Conservation (phyloP, 2,797 vertebrate genomes). For the Telmatherina bonti region DNA sequence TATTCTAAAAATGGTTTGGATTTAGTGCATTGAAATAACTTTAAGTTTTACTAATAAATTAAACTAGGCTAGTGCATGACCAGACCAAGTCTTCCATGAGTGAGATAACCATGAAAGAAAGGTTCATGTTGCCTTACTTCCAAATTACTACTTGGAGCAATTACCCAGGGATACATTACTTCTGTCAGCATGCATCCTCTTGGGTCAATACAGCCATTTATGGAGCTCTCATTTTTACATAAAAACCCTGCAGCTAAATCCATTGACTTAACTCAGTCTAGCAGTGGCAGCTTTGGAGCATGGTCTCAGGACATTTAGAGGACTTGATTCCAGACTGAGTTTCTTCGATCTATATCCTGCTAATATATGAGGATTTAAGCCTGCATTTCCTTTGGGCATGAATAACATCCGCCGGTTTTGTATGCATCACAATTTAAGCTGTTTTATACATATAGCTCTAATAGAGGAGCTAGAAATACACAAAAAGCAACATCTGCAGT, state of each 20-base stretch:
- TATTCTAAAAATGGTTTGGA: constrained; percentile 60
- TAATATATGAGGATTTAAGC: constrained; percentile 40
- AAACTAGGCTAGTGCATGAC: constrained; percentile 32
- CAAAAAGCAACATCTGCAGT: constrained; percentile 58
- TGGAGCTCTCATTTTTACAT: constrained; percentile 36
- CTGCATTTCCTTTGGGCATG: constrained; percentile 38
- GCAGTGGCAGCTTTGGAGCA: constrained; percentile 36
- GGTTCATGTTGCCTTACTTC: constrained; percentile 39
- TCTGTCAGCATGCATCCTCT: constrained; percentile 30
- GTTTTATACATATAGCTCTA: constrained; percentile 40
- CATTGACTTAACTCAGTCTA: constrained; percentile 41
- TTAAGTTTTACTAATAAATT: constrained; percentile 57
- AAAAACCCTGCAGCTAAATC: constrained; percentile 45
- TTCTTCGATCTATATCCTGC: constrained; percentile 31
- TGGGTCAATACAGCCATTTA: constrained; percentile 51
- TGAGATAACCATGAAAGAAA: constrained; percentile 45
- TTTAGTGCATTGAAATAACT: constrained; percentile 63
- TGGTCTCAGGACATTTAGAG: constrained; percentile 44
- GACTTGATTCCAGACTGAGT: constrained; percentile 36
- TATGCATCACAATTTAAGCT: constrained; percentile 31
- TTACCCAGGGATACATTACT: constrained; percentile 45
- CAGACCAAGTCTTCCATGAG: constrained; percentile 30
- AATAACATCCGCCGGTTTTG: constrained; percentile 40
- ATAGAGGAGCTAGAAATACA: constrained; percentile 44
- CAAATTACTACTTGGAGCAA: constrained; percentile 47